Base-by-base conservation (phyloP, 30 jellyfish, hydroid and myxozoan species). In the Pseudorhiza aurosa region DNA sequence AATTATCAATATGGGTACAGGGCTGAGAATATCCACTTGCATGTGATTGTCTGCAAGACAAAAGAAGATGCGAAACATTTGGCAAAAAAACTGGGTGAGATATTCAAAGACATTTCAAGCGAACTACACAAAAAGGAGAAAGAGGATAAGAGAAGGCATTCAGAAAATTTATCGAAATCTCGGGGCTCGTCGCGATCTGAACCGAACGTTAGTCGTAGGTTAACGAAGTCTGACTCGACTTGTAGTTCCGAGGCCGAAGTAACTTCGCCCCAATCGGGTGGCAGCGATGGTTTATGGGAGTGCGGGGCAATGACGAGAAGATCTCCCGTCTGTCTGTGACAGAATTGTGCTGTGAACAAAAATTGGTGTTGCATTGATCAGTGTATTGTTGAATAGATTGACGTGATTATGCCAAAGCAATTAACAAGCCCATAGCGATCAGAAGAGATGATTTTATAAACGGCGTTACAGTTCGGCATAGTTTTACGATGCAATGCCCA, bases 1-100 rank as follows among this genome's bases (percentile, higher is more conserved):
- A 92, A 92, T 75, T 92, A 92, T 73, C 98, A 92, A 51, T 85
- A 74, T 44, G 98, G 98, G 21, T 57, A 91, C 33, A 75, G 96
- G 19, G 94, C 98, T 1, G 98, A 92, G 42, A 80, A 79, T 83
- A 68, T 83, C 25, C 96, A 92, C 27, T 71, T 92, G 58, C 98
- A 92, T 68, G 96, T 92, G 28, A 42, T 92, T 27, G 90, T 92
- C 22, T 92, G 98, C 65, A 80, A 87, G 57, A 82, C 90, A 53
- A 85, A 80, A 43, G 96, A 92, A 64, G 98, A 85, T 21, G 95
- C 98, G 53, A 92, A 82, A 63, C 27, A 51, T 32, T 53, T 92
- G 26, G 98, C 98, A 14, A 92, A 92, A 73, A 50, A 43, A 27
- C 47, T 92, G 39, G 88, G 88, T 68, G 96, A 92, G 45, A 71